These are phyloP conservation scores for Archips xylosteana DNA, from an alignment of 2,888 invertebrate genomes.

Conservation along the genomic window DNA sequence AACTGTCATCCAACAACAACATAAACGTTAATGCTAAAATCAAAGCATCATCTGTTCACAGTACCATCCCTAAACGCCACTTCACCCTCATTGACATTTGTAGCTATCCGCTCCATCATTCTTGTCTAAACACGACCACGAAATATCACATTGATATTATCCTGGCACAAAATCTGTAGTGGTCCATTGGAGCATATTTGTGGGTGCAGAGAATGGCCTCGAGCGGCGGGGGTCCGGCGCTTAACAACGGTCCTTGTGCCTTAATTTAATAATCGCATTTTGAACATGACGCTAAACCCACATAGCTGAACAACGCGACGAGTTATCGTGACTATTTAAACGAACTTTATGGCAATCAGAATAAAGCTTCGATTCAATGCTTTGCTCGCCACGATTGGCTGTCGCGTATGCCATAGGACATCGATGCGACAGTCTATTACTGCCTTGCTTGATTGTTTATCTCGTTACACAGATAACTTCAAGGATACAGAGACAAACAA, in stretches of 20 bases:
- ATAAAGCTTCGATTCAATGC: slow-evolving; percentile 34
- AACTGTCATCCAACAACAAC: slow-evolving; percentile 1
- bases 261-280: slow-evolving; percentile 77
- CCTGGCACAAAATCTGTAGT: slow-evolving; percentile 54
- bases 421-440: slow-evolving; percentile 45
- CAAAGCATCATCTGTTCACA: slow-evolving; percentile 20
- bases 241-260: slow-evolving; percentile 60
- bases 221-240: slow-evolving; percentile 64
- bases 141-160: slow-evolving; percentile 55
- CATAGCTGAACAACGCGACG: slow-evolving; percentile 30
- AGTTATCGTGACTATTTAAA: slow-evolving; percentile 9
- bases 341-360: slow-evolving; percentile 23
- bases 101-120: slow-evolving; percentile 52
- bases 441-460: slow-evolving; percentile 49
- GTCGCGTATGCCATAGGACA: slow-evolving; percentile 34
- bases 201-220: slow-evolving; percentile 61
- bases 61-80: slow-evolving; percentile 31
- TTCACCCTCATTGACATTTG: slow-evolving; percentile 41
- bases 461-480: slow-evolving; percentile 47
- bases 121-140: slow-evolving; percentile 61
- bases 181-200: slow-evolving; percentile 55
- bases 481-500: slow-evolving; percentile 30
- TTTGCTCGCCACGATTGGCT: slow-evolving; percentile 11
- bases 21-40: neutral
- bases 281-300: slow-evolving; percentile 51